Conservation (phyloP, 2,888 invertebrate genomes). For the Apoderus coryli region DNA sequence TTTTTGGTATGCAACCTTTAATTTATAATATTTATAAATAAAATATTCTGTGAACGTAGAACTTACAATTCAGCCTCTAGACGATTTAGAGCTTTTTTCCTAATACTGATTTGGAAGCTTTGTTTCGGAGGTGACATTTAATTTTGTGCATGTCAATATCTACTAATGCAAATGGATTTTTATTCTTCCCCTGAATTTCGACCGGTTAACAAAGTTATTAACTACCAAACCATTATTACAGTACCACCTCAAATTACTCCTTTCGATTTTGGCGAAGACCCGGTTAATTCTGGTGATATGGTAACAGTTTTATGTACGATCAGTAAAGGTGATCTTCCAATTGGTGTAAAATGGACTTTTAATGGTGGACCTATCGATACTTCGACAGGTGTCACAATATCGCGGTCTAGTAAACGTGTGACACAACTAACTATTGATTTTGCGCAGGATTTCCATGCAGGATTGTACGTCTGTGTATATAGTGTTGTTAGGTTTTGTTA, state of each 20-base stretch:
- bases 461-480: conserved; percentile 37
- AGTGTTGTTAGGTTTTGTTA: conserved; percentile 12
- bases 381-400: conserved; percentile 27
- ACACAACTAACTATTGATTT: conserved; percentile 38
- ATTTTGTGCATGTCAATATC: too few species aligned
- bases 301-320: conserved; percentile 46
- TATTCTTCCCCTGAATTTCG: too few species aligned
- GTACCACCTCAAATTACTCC: conserved; percentile 32
- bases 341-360: conserved; percentile 25
- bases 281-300: conserved; percentile 47
- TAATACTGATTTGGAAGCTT: too few species aligned
- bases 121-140: too few species aligned
- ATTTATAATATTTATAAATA: too few species aligned
- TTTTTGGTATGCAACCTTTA: too few species aligned
- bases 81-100: too few species aligned
- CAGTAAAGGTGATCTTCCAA: conserved; percentile 51
- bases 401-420: conserved; percentile 33
- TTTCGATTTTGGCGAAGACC: conserved; percentile 33
- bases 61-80: too few species aligned
- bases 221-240: too few species aligned
- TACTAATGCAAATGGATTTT: too few species aligned
- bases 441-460: conserved; percentile 35
- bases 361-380: conserved; percentile 27
- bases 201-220: too few species aligned
- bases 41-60: too few species aligned